Evolutionary conservation across 2,113 vertebrate genomes (phyloP), one percentile per base, ranked within the genome.

Genomic region (Vidua chalybeata): DNA sequence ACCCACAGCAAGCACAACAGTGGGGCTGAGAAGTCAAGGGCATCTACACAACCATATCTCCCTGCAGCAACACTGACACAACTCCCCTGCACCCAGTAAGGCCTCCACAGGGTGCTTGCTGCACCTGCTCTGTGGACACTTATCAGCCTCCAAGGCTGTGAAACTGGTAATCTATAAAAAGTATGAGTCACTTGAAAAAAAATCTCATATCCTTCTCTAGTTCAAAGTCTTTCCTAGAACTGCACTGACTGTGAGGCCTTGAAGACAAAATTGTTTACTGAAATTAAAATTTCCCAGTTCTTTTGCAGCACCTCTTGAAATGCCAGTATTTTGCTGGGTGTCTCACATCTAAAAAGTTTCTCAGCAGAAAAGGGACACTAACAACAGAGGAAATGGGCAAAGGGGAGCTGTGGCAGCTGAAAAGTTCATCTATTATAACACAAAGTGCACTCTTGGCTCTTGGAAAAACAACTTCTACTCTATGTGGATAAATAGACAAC

Each of bases 211-310:
- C 85, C 52, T 83, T 93, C 64, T 83, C 39, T 41, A 67, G 63
- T 96, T 94, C 94, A 90, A 96, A 96, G 83, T 11, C 1, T 77
- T 96, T 96, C 87, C 93, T 95, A 91, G 87, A 96, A 94, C 55
- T 69, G 78, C 46, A 46, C 41, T 0, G 0, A 28, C 86, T 63
- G 68, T 1, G 3, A 85, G 84, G 59, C 71, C 89, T 95, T 90
- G 93, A 89, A 94, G 58, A 85, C 54, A 69, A 13, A 61, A 87
- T 41, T 85, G 59, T 67, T 91, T 93, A 51, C 71, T 82, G 71
- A 94, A 93, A 83, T 85, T 15, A 83, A 85, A 68, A 87, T 74
- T 79, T 85, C 37, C 43, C 35, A 33, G 16, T 83, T 62, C 69
- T 76, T 91, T 30, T 27, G 51, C 49, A 73, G 51, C 1, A 1